phyloP scores from a whole-genome alignment of 2,888 invertebrate genomes.

The Apotomis capreana region DNA sequence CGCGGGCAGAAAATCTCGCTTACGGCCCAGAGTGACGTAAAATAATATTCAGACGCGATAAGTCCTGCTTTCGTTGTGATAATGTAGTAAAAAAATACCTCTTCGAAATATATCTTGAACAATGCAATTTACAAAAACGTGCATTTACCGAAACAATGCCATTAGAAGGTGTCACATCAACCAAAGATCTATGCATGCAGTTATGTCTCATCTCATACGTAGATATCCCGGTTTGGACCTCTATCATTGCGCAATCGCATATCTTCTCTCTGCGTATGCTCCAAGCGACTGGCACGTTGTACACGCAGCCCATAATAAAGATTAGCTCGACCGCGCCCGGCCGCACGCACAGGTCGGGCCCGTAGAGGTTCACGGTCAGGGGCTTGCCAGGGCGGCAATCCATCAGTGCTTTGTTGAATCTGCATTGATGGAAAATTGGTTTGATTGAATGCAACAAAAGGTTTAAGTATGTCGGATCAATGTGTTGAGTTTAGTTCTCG shows the following conservation, averaged over 20 bases:
- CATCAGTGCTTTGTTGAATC: constrained; percentile 68
- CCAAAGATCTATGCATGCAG: constrained; percentile 66
- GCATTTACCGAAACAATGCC: constrained; percentile 67
- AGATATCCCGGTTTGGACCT: constrained; percentile 71
- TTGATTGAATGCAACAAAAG: neutral
- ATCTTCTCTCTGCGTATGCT: constrained; percentile 71
- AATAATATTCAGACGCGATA: too few species aligned
- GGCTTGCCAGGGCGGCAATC: constrained; percentile 70
- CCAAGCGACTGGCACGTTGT: constrained; percentile 66
- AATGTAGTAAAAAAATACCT: too few species aligned
- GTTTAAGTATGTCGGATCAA: too few species aligned
- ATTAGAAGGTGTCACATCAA: constrained; percentile 63
- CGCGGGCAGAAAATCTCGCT: too few species aligned
- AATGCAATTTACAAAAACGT: too few species aligned
- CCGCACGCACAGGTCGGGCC: constrained; percentile 70
- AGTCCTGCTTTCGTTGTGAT: too few species aligned
- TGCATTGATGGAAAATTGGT: constrained; percentile 44
- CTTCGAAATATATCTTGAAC: too few species aligned
- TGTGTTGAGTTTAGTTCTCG: too few species aligned
- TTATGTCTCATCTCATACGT: constrained; percentile 71
- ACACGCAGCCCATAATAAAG: constrained; percentile 71
- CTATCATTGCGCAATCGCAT: constrained; percentile 74
- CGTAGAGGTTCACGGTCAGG: constrained; percentile 63
- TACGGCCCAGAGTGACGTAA: too few species aligned
- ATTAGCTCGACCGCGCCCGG: constrained; percentile 63